Conservation (phyloP, 2,888 invertebrate species). For the Campoplex nolae region DNA sequence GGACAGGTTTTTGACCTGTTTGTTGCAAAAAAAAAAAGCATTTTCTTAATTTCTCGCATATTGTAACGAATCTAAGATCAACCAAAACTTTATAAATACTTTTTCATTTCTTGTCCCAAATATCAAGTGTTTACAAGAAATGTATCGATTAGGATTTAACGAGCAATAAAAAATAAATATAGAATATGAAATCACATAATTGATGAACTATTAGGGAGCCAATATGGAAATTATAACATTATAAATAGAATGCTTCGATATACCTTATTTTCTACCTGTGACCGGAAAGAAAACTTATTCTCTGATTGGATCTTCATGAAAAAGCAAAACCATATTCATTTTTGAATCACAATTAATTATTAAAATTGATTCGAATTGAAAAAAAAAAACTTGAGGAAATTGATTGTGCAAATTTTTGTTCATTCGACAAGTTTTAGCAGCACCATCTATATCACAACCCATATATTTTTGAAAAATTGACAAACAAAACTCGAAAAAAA, state of each 20-base stretch:
- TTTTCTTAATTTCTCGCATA: not conserved
- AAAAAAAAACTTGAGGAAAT: too few relatives aligned
- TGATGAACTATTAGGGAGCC: not conserved
- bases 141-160: not conserved
- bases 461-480: too few relatives aligned
- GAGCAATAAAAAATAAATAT: not conserved
- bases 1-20: constrained; percentile 62
- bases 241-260: not conserved
- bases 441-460: not conserved
- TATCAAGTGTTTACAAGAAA: not conserved
- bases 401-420: not conserved
- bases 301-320: too few relatives aligned
- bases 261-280: too few relatives aligned
- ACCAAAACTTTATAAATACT: not conserved
- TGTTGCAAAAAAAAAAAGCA: not conserved
- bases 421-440: not conserved
- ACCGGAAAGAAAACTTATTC: too few relatives aligned
- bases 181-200: not conserved
- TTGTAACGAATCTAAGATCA: not conserved
- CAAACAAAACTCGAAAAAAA: not conserved
- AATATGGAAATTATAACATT: not conserved
- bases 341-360: not conserved
- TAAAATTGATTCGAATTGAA: not conserved
- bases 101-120: not conserved
- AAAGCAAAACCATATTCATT: too few relatives aligned